Evolutionary conservation across 2,113 vertebrate genomes (phyloP), one percentile per base, ranked within the genome.

Genomic region (Pelobates fuscus): DNA sequence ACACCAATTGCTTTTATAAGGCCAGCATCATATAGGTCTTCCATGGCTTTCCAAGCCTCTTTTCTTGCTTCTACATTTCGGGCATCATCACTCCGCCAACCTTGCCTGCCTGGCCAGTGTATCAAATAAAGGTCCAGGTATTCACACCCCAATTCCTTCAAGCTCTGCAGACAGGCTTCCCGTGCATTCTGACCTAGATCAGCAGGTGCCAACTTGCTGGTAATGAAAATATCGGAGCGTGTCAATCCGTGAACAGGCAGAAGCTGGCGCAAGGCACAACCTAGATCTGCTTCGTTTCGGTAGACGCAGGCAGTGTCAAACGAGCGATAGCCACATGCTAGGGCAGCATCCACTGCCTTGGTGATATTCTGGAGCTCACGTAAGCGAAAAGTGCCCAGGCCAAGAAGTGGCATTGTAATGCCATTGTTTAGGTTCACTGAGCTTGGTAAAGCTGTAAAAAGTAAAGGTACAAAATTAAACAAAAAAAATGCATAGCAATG

Each of bases 51-150:
- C 93, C 93, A 94, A 82, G 88, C 94, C 71, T 82, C 78, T 43
- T 81, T 81, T 62, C 93, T 80, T 32, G 87, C 89, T 71, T 81
- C 84, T 41, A 75, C 77, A 77, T 94, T 94, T 5, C 71, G 79
- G 6, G 78, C 30, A 75, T 94, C 91, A 7, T 71, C 43, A 41
- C 89, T 87, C 0, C 23, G 73, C 30, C 86, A 55, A 8, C 93
- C 91, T 69, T 91, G 91, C 0, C 89, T 92, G 4, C 93, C 93
- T 0, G 93, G 93, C 93, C 93, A 94, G 81, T 94, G 93, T 78
- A 94, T 87, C 30, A 94, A 83, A 75, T 90, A 94, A 17, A 94
- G 88, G 71, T 94, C 93, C 21, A 94, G 86, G 80, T 93, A 94
- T 24, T 77, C 86, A 60, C 88, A 67, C 29, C 82, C 89, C 69